Base-by-base conservation (phyloP, 2,888 invertebrate species). In the Dynastes hyllus region DNA sequence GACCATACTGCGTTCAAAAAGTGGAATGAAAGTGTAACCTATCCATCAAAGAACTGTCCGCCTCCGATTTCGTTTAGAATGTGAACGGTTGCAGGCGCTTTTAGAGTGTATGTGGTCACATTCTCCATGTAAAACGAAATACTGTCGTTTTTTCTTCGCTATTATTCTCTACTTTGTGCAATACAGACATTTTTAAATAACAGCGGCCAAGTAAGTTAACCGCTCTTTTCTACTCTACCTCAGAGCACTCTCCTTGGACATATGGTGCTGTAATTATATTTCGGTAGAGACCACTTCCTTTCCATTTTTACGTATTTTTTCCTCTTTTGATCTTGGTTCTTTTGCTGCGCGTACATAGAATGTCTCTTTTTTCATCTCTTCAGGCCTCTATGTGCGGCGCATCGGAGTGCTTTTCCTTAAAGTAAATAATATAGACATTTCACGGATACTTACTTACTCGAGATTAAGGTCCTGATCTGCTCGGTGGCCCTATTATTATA, bases 391-490 rank as follows among this genome's bases (percentile, higher is more conserved):
- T 37, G 66, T 58, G 53, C 65, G 86, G 86, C 83, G 86, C 82
- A 45, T 84, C 85, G 84, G 82, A 82, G 82, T 81, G 82, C 84
- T 84, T 84, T 84, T 75, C 80, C 11, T 45, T 81, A 80, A 78
- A 86, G 86, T 86, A 86, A 86, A 88, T 88, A 88, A 88, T 88
- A 86, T 85, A 86, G 87, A 87, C 86, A 86, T 88, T 88, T 88
- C 85, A 88, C 87, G 87, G 86, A 37, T 87, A 87, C 87, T 87
- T 87, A 87, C 86, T 85, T 84, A 83, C 82, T 84, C 73, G 85
- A 86, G 86, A 86, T 86, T 86, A 84, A 83, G 81, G 83, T 79
- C 82, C 69, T 82, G 86, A 84, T 85, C 85, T 85, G 22, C 65
- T 67, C 67, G 67, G 67, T 45, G 67, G 13, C 40, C 83, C 84